A percentile compares a stretch with the other conserved stretches of the same genome.
phyloP scores from a whole-genome alignment of 2,797 vertebrate species.

The Gallirallus australis region DNA sequence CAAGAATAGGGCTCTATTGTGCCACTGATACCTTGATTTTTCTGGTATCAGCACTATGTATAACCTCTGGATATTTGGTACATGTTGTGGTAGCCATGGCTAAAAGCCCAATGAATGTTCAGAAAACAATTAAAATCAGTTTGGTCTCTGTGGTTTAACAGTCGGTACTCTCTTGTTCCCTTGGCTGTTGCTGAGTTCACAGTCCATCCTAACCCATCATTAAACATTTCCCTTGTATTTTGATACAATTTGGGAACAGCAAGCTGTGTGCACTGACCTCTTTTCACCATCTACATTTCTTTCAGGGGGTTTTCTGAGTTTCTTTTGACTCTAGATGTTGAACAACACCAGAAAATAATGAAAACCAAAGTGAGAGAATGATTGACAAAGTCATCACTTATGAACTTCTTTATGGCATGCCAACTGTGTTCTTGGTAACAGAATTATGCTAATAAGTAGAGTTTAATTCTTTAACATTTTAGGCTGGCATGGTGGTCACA shows the following conservation, averaged over 20 bases:
- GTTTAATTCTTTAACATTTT: background rate
- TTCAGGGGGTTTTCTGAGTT: background rate
- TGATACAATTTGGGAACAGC: background rate
- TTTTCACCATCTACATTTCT: background rate
- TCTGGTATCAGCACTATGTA: background rate
- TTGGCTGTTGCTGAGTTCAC: background rate
- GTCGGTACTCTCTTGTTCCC: background rate
- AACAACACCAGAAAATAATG: background rate
- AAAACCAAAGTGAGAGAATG: background rate
- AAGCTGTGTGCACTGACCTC: background rate
- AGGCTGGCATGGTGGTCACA: rapidly evolving
- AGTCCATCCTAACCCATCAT: background rate
- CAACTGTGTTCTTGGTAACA: background rate
- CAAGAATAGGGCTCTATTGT: background rate
- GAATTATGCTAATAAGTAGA: background rate
- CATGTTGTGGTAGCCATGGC: background rate
- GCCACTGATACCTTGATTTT: background rate
- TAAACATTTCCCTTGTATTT: background rate
- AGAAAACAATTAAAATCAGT: background rate
- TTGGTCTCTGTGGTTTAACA: background rate
- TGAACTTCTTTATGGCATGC: background rate
- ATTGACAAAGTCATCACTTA: background rate
- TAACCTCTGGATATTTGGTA: background rate
- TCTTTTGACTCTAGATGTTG: background rate
- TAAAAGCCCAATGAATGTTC: background rate